Conservation (phyloP, 2,113 vertebrate species). For the Odontophorus gujanensis region DNA sequence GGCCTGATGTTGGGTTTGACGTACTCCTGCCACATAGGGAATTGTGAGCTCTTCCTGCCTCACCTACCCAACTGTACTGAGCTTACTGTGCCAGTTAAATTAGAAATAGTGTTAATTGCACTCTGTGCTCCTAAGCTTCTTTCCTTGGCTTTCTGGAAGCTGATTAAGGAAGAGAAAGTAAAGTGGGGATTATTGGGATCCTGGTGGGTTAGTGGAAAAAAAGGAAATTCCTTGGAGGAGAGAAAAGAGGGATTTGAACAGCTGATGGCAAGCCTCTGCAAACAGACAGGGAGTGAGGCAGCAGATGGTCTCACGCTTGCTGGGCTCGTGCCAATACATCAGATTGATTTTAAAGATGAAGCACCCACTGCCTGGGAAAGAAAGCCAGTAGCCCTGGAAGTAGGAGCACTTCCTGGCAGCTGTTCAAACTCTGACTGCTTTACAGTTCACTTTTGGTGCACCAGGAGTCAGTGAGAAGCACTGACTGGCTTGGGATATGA, state of each 20-base stretch:
- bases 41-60: not conserved
- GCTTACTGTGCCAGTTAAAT: not conserved
- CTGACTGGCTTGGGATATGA: not conserved
- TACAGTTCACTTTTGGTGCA: not conserved
- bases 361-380: conserved; percentile 69
- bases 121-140: conserved; percentile 28
- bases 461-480: not conserved
- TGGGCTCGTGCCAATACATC: conserved; percentile 64
- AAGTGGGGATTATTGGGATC: conserved; percentile 43
- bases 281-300: conserved; percentile 55
- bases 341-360: conserved; percentile 69
- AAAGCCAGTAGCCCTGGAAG: conserved; percentile 32
- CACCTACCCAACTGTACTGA: not conserved
- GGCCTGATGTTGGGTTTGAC: not conserved
- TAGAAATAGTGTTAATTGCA: not conserved
- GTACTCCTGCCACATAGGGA: not conserved
- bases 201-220: not conserved
- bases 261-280: conserved; percentile 63
- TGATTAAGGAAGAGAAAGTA: conserved; percentile 50
- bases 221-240: conserved; percentile 32
- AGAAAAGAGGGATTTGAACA: conserved; percentile 42
- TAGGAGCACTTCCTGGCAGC: conserved; percentile 65
- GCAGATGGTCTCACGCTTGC: conserved; percentile 64
- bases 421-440: conserved; percentile 54
- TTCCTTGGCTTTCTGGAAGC: conserved; percentile 38